Percentiles rank a stretch among this genome's conserved stretches.
These are phyloP conservation scores for Acrocephalus scirpaceus DNA, from an alignment of 2,797 vertebrate species.

Conservation along the genomic window DNA sequence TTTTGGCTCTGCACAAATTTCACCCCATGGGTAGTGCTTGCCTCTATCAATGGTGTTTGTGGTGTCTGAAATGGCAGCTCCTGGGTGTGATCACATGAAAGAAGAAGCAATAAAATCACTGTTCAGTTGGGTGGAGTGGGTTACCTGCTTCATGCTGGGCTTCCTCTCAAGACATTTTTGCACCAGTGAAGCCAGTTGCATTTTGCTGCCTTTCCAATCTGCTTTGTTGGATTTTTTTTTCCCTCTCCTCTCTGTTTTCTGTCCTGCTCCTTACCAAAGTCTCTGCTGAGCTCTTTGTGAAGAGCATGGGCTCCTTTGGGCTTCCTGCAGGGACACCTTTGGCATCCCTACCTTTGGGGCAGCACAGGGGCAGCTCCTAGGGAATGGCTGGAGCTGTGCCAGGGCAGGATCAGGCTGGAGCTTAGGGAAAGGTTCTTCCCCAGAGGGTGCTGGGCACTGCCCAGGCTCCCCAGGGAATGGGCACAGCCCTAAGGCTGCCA, in stretches of 20 bases:
- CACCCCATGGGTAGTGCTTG: not conserved
- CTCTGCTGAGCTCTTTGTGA: not conserved
- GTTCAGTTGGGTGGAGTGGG: not conserved
- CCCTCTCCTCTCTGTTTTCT: not conserved
- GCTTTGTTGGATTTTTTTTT: not conserved
- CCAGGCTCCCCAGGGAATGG: not conserved
- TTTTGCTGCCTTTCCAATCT: not conserved
- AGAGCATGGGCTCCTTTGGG: rapidly evolving
- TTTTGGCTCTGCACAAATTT: not conserved
- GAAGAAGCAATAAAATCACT: not conserved
- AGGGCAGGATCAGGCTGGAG: not conserved
- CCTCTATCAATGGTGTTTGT: not conserved
- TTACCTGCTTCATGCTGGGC: not conserved
- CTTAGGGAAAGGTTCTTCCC: not conserved
- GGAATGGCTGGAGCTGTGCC: rapidly evolving
- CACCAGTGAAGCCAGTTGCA: not conserved
- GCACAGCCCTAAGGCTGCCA: not conserved
- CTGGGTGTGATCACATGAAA: not conserved
- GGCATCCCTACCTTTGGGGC: not conserved
- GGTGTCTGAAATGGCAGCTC: not conserved
- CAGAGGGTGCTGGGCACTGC: not conserved
- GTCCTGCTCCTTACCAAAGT: not conserved
- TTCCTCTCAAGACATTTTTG: not conserved
- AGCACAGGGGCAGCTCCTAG: not conserved
- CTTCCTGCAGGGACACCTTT: not conserved